A percentile compares a stretch with the other conserved stretches of the same genome.
Evolutionary conservation across 2,797 vertebrate species (phyloP).

Genomic region (Thripadectes ignobilis): DNA sequence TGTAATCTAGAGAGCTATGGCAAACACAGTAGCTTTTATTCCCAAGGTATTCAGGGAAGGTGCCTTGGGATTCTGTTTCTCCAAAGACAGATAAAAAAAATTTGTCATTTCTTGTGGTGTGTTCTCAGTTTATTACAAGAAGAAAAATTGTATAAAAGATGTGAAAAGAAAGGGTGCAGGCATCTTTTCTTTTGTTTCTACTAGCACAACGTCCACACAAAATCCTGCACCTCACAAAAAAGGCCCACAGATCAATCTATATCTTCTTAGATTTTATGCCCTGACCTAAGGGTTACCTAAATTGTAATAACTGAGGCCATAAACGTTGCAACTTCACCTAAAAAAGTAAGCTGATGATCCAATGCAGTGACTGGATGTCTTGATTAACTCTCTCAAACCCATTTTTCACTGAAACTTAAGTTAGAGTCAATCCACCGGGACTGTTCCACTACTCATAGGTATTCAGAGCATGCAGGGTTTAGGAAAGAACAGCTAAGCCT

Average conservation of each 20-base stretch:
- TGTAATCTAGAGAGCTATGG: not conserved
- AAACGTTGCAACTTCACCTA: not conserved
- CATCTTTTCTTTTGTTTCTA: slow-evolving; percentile 18
- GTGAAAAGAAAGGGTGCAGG: not conserved
- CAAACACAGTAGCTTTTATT: not conserved
- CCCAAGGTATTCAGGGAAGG: not conserved
- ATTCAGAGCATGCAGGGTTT: not conserved
- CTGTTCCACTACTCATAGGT: not conserved
- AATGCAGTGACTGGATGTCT: not conserved
- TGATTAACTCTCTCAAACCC: not conserved
- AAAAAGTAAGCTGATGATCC: not conserved
- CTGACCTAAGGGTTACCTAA: not conserved
- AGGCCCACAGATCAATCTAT: not conserved
- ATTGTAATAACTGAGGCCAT: not conserved
- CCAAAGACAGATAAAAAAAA: not conserved
- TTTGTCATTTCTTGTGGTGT: not conserved
- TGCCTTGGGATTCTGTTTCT: not conserved
- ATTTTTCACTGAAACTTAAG: not conserved
- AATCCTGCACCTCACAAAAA: not conserved
- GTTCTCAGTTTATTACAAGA: slow-evolving; percentile 21
- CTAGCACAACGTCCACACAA: not conserved
- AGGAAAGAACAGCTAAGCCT: not conserved
- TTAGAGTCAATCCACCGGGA: not conserved
- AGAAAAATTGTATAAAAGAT: not conserved
- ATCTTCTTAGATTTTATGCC: not conserved